A percentile compares a stretch with the other conserved stretches of the same genome.
Evolutionary conservation across 2,888 invertebrate genomes (phyloP).

Genomic region (Apamea sordens): DNA sequence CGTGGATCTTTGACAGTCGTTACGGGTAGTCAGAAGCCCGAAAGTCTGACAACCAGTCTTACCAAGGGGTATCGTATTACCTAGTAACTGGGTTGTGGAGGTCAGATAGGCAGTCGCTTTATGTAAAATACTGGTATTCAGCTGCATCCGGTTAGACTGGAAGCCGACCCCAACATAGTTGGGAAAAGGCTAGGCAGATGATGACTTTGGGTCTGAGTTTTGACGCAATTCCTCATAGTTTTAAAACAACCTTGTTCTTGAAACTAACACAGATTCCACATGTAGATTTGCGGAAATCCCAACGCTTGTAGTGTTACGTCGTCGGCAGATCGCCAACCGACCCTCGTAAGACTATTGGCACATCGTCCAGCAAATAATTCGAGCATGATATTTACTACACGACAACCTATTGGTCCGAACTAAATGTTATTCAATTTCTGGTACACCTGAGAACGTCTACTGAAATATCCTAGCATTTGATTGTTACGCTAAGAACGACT

Average conservation of each 20-base stretch:
- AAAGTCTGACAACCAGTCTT: no score
- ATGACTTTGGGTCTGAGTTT: neutral
- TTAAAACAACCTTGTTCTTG: constrained; percentile 40
- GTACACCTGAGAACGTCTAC: neutral
- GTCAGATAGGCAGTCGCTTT: no score
- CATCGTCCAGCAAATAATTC: constrained; percentile 13
- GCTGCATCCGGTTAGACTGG: no score
- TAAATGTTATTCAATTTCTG: constrained; percentile 1
- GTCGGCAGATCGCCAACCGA: constrained; percentile 49
- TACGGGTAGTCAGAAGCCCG: no score
- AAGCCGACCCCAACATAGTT: no score
- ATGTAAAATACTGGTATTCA: no score
- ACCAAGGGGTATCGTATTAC: no score
- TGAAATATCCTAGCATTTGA: no score
- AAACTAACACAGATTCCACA: neutral
- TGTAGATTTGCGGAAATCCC: constrained; percentile 42
- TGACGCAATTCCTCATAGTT: neutral
- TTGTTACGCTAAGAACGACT: neutral
- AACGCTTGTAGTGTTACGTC: neutral
- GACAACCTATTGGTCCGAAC: neutral
- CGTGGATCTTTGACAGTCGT: no score
- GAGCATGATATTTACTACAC: constrained; percentile 11
- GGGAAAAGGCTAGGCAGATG: no score
- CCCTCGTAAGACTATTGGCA: constrained; percentile 35
- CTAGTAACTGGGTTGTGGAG: no score